Evolutionary conservation across 2,113 vertebrate species (phyloP).

Genomic region (Noturus placidus): DNA sequence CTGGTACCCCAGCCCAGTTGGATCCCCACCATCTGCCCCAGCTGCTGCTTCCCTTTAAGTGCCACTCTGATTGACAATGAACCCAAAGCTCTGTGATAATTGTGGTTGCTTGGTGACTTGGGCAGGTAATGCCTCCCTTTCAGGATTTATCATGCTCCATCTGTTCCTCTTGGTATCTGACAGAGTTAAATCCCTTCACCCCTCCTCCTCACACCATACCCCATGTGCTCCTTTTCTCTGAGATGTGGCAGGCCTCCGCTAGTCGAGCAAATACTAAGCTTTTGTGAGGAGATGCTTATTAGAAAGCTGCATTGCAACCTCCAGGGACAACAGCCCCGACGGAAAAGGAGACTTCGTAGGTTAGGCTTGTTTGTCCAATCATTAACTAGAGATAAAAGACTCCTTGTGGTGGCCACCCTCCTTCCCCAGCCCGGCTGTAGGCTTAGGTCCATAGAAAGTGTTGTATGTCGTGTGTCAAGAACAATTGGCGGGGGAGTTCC

Average conservation of each 20-base stretch:
- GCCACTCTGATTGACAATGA: constrained; percentile 93
- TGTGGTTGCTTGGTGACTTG: constrained; percentile 81
- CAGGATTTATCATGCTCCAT: constrained; percentile 86
- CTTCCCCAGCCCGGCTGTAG: constrained; percentile 33
- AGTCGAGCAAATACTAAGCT: constrained; percentile 64
- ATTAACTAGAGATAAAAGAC: constrained; percentile 79
- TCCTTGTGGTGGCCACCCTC: constrained; percentile 55
- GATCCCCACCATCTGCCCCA: constrained; percentile 92
- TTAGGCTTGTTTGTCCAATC: constrained; percentile 73
- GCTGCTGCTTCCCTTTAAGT: constrained; percentile 83
- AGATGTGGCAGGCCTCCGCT: constrained; percentile 44
- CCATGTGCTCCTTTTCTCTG: constrained; percentile 51
- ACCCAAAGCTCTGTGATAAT: constrained; percentile 85
- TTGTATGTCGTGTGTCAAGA: constrained; percentile 63
- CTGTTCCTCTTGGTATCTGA: constrained; percentile 80
- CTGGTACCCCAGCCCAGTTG: constrained; percentile 81
- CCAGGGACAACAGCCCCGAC: constrained; percentile 69
- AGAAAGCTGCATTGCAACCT: constrained; percentile 66
- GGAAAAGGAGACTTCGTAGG: constrained; percentile 63
- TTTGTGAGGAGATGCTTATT: constrained; percentile 70
- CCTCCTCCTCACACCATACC: constrained; percentile 59
- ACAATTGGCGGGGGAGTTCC: constrained; percentile 58
- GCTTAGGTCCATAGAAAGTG: constrained; percentile 55
- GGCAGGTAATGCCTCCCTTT: constrained; percentile 90
- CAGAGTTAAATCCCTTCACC: constrained; percentile 70